phyloP scores from a whole-genome alignment of 2,113 vertebrate species.

The Pluvialis apricaria region DNA sequence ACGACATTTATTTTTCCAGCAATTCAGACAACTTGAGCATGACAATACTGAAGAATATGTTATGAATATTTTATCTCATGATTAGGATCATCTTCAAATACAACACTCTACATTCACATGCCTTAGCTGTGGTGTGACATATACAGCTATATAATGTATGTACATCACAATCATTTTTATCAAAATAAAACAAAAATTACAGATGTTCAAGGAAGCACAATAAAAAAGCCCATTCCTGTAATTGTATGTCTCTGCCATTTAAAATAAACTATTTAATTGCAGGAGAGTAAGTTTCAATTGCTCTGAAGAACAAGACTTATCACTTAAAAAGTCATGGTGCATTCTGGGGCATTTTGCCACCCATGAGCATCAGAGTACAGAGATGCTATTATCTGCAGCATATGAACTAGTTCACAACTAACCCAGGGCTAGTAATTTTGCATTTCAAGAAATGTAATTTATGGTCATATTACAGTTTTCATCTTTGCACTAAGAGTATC shows the following conservation, averaged over 20 bases:
- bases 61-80: conserved; percentile 29
- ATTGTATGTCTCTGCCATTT: not conserved
- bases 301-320: not conserved
- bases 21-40: not conserved
- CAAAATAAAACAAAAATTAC: not conserved
- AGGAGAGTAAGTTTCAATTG: not conserved
- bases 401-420: conserved; percentile 35
- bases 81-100: conserved; percentile 14
- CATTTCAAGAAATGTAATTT: not conserved
- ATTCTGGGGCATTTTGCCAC: conserved; percentile 15
- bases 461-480: not conserved
- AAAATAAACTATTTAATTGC: conserved; percentile 5
- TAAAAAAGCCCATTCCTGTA: not conserved
- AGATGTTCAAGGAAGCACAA: not conserved
- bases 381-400: not conserved
- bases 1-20: not conserved
- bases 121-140: not conserved
- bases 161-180: not conserved
- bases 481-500: not conserved
- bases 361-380: not conserved
- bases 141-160: not conserved
- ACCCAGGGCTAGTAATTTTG: not conserved
- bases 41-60: not conserved
- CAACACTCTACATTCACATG: not conserved
- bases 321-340: not conserved